Conservation (phyloP, 1,140 invertebrate genomes). For the Maniola jurtina region DNA sequence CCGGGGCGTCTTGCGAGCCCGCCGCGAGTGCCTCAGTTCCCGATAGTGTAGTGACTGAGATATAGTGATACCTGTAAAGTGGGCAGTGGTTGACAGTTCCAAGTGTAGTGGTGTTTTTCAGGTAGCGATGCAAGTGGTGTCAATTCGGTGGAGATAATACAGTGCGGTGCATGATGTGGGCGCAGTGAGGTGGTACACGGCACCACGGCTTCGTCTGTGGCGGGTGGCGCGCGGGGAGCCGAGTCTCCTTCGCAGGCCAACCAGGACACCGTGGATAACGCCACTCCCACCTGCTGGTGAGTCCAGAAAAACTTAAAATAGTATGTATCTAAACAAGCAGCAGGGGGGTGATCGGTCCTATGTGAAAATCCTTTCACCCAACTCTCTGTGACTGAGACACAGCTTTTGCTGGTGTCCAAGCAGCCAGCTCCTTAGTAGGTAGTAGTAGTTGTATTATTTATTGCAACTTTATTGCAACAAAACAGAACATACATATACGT, state of each 20-base stretch:
- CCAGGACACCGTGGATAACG: slow-evolving; percentile 74
- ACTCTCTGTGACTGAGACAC: too few species aligned
- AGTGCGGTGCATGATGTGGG: slow-evolving; percentile 68
- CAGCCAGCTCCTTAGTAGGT: too few species aligned
- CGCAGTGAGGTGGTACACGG: slow-evolving; percentile 58
- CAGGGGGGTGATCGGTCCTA: too few species aligned
- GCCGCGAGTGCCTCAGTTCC: slow-evolving; percentile 34
- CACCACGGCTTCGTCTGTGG: slow-evolving; percentile 76
- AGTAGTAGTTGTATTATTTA: too few species aligned
- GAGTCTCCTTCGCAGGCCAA: slow-evolving; percentile 77
- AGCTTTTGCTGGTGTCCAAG: too few species aligned
- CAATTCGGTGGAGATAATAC: slow-evolving; percentile 64
- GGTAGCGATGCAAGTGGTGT: slow-evolving; percentile 73
- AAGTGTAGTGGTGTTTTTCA: slow-evolving; percentile 64
- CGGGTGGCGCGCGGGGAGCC: slow-evolving; percentile 72
- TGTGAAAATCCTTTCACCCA: too few species aligned
- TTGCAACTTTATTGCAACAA: too few species aligned
- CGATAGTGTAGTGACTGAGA: slow-evolving; percentile 18
- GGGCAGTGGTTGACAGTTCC: slow-evolving; percentile 31
- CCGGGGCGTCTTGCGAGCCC: slow-evolving; percentile 21
- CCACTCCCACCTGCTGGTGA: slow-evolving; percentile 75
- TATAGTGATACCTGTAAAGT: not conserved
- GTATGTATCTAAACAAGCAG: too few species aligned
- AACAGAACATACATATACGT: too few species aligned
- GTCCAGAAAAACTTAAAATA: slow-evolving; percentile 22